Evolutionary conservation across 2,888 invertebrate species (phyloP).

Genomic region (Zaprionus bogoriensis): DNA sequence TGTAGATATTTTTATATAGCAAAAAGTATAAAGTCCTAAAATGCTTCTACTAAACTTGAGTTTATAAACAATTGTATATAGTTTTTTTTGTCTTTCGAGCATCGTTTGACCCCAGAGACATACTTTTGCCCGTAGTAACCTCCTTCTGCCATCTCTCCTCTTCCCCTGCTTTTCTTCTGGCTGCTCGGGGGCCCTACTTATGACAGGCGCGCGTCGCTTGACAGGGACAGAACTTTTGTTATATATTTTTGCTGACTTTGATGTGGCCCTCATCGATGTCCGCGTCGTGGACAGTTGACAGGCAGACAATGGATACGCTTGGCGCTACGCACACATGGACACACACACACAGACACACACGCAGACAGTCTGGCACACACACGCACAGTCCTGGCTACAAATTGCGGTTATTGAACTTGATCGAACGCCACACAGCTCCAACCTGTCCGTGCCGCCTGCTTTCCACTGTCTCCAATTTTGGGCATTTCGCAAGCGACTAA

Average conservation of each 20-base stretch:
- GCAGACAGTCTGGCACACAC: not conserved
- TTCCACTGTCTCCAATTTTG: conserved; percentile 63
- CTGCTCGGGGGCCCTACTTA: conserved; percentile 59
- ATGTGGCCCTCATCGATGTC: conserved; percentile 77
- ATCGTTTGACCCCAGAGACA: conserved; percentile 66
- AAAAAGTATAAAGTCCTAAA: too few species aligned
- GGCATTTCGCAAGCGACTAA: conserved; percentile 48
- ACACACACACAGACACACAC: not conserved
- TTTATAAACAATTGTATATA: not conserved
- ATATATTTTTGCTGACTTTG: conserved; percentile 73
- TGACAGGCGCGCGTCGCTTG: conserved; percentile 72
- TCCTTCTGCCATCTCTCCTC: conserved; percentile 4
- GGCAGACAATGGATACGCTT: conserved; percentile 71
- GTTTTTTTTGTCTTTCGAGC: not conserved
- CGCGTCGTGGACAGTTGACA: conserved; percentile 65
- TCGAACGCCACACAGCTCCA: conserved; percentile 42
- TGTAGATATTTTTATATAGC: too few species aligned
- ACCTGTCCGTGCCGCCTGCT: conserved; percentile 33
- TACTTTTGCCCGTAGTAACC: conserved; percentile 4
- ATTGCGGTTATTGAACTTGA: conserved; percentile 75
- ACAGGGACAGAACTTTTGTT: conserved; percentile 65
- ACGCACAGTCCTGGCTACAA: conserved; percentile 53
- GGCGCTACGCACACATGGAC: conserved; percentile 58
- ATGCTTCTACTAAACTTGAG: not conserved
- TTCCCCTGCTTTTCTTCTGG: conserved; percentile 14